These are phyloP conservation scores for Nothura maculosa DNA, from an alignment of 2,797 vertebrate species.

Conservation along the genomic window DNA sequence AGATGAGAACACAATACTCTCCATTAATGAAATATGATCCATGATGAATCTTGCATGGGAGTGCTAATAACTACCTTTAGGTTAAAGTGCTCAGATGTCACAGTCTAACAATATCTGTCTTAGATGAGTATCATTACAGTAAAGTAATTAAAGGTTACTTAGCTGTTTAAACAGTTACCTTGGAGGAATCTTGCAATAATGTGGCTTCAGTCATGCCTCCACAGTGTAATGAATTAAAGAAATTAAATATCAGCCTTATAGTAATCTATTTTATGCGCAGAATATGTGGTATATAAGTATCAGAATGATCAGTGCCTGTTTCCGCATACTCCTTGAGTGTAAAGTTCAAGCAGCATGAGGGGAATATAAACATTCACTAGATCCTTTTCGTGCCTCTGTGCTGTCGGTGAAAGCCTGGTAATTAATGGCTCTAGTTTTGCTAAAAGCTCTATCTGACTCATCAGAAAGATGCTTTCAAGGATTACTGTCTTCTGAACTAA, in stretches of 20 bases:
- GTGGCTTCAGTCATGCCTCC: slow-evolving; percentile 32
- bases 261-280: background rate
- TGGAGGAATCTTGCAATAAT: slow-evolving; percentile 42
- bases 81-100: slow-evolving; percentile 61
- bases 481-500: slow-evolving; percentile 50
- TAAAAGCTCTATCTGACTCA: slow-evolving; percentile 54
- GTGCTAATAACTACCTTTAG: slow-evolving; percentile 53
- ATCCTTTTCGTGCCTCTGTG: slow-evolving; percentile 27
- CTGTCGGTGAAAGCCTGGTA: slow-evolving; percentile 36
- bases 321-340: background rate
- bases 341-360: background rate
- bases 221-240: slow-evolving; percentile 40
- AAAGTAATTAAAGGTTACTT: slow-evolving; percentile 62
- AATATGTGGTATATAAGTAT: background rate
- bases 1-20: slow-evolving; percentile 23
- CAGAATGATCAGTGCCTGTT: background rate
- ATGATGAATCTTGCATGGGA: slow-evolving; percentile 48
- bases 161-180: slow-evolving; percentile 61
- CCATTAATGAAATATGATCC: slow-evolving; percentile 49
- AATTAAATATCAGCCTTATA: slow-evolving; percentile 26
- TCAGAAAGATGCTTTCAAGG: slow-evolving; percentile 27
- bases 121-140: slow-evolving; percentile 46
- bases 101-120: slow-evolving; percentile 39
- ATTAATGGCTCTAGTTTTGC: background rate
- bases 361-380: slow-evolving; percentile 18